A percentile compares a stretch with the other conserved stretches of the same genome.
Evolutionary conservation across 2,113 vertebrate species (phyloP).

Genomic region (Etheostoma spectabile): DNA sequence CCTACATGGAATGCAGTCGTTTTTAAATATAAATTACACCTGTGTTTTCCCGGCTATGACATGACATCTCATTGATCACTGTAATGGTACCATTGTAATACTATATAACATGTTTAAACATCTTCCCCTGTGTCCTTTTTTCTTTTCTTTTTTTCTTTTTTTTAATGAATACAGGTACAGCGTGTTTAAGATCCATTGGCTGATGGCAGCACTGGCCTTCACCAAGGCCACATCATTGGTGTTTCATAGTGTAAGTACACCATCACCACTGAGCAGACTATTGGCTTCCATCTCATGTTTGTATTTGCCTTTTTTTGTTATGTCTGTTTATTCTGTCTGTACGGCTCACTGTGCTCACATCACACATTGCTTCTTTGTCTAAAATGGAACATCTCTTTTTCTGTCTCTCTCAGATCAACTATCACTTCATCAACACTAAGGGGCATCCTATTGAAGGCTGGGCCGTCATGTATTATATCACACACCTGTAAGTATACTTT

Average conservation of each 20-base stretch:
- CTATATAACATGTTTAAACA: background rate
- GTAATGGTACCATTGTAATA: background rate
- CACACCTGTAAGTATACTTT: constrained; percentile 85
- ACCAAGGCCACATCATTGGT: constrained; percentile 88
- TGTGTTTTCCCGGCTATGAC: background rate
- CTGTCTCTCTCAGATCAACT: constrained; percentile 85
- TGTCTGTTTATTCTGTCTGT: background rate
- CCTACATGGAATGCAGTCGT: background rate
- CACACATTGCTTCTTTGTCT: background rate
- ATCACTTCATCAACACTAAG: constrained; percentile 89
- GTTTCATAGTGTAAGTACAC: constrained; percentile 88
- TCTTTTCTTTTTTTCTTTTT: too few relatives aligned
- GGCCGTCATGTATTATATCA: constrained; percentile 91
- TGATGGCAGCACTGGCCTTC: constrained; percentile 89
- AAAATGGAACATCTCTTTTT: background rate
- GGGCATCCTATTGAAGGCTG: constrained; percentile 88
- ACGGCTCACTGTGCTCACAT: background rate
- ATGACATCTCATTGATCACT: background rate
- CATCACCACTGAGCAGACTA: background rate
- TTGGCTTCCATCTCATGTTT: background rate
- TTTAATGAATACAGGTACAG: constrained; percentile 85
- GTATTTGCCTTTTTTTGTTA: background rate
- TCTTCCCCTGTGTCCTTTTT: background rate
- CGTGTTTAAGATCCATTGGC: constrained; percentile 92
- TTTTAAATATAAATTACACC: background rate